Base-by-base conservation (phyloP, 2,888 invertebrate species). In the Cephalotes varians region DNA sequence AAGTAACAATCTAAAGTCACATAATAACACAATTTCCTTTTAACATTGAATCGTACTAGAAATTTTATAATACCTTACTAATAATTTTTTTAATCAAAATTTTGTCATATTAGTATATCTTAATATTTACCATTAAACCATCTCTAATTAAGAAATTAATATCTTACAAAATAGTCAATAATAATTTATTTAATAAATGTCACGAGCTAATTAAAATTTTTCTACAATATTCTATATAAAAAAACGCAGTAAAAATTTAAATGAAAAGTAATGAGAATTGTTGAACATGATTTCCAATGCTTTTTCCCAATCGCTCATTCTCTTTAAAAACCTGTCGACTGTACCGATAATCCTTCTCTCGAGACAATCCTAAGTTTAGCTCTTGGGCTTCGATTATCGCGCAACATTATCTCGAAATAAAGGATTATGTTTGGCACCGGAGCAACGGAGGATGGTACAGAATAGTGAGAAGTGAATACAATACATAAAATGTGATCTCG, bases 351-450 rank as follows among this genome's bases (percentile, higher is more conserved):
- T 74, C 37, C 62, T 62, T 74, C 62, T 12, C 62, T 7, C 7
- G 47, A 25, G 18, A 34, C 72, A 28, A 44, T 44, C 15, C 49
- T 49, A 49, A 62, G 18, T 62, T 62, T 60, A 47, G 34, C 49
- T 49, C 25, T 74, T 49, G n/a, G 71, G 12, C 86, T 85, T 85
- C 87, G 87, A 86, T 88, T 92, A 92, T 92, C 92, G 91, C 91
- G 89, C 90, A 89, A 90, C 92, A 92, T 92, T 92, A 92, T 90
- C 90, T 31, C 84, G 87, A 90, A 91, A 92, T 92, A 92, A 91
- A 92, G 91, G 90, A 86, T 88, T 31, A 77, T 54, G 31, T 67
- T 47, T 47, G 69, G 65, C 58, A 62, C 79, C 84, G 44, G n/a
- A 73, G 44, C 28, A 49, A 73, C 40, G 25, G 67, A 76, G 80